Percentiles rank a stretch among this genome's conserved stretches.
Conservation (phyloP, 1,140 invertebrate genomes). For the Aporrectodea caliginosa region DNA sequence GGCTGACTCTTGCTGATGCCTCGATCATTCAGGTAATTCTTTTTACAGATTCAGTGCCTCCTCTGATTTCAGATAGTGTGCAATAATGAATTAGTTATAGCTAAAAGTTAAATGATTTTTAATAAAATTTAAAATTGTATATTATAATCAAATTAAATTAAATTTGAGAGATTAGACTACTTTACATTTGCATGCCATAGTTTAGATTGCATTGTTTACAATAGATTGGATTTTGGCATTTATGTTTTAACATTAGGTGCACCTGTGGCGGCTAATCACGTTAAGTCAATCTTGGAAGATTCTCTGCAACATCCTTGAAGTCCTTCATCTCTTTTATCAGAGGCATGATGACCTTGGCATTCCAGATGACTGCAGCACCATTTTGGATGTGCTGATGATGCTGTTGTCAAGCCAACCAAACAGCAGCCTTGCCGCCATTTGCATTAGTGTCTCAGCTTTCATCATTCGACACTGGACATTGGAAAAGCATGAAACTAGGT, state of each 20-base stretch:
- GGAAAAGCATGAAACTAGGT: background rate
- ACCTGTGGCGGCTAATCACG: background rate
- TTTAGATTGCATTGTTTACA: background rate
- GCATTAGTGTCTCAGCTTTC: background rate
- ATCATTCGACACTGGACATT: background rate
- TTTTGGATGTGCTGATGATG: background rate
- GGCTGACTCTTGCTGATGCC: background rate
- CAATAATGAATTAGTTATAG: background rate
- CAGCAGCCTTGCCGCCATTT: background rate
- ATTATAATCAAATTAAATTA: background rate
- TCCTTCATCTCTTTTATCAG: background rate
- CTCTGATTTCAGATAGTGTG: background rate
- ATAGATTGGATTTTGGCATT: background rate
- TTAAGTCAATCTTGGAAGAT: background rate
- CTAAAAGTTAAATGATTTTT: background rate
- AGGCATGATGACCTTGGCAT: background rate
- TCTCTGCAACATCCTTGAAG: background rate
- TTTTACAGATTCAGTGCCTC: background rate
- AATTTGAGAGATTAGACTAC: background rate
- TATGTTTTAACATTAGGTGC: background rate
- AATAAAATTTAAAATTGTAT: background rate
- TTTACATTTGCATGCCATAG: background rate
- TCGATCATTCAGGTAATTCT: background rate
- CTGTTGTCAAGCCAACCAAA: background rate
- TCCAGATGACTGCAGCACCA: background rate